Conservation (phyloP, 1,140 invertebrate species). For the Nautilus pompilius region DNA sequence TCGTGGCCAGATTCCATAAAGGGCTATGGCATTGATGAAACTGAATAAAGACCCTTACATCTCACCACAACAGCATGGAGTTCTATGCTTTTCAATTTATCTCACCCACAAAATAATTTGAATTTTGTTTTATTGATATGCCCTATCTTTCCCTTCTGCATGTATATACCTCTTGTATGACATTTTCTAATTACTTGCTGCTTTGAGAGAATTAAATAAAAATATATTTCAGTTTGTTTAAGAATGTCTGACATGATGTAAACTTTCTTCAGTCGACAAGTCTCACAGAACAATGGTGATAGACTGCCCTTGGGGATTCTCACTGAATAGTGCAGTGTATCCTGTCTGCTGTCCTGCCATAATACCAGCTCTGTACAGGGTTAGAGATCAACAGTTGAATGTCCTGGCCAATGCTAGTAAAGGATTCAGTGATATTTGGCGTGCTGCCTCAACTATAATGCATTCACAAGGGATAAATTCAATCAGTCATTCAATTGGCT, state of each 20-base stretch:
- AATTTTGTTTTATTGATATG: constrained; percentile 3
- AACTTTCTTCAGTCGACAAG: constrained; percentile 21
- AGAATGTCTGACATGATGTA: constrained; percentile 17
- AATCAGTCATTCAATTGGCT: constrained; percentile 14
- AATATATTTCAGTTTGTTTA: constrained; percentile 19
- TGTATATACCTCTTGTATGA: constrained; percentile 14
- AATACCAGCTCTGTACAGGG: constrained; percentile 22
- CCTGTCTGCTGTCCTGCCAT: constrained; percentile 18
- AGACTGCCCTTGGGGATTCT: constrained; percentile 14
- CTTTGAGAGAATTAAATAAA: constrained; percentile 24
- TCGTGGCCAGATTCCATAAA: constrained; percentile 11
- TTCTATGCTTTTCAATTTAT: constrained; percentile 13
- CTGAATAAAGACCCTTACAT: constrained; percentile 15
- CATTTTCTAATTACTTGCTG: constrained; percentile 12
- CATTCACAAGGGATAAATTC: constrained; percentile 20
- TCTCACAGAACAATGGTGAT: constrained; percentile 20
- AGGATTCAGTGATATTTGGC: constrained; percentile 8
- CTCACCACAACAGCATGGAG: constrained; percentile 11
- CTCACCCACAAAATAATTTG: constrained; percentile 15
- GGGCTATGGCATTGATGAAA: constrained; percentile 3
- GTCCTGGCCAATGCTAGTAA: constrained; percentile 10
- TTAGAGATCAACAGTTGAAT: constrained; percentile 15
- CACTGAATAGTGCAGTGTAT: constrained; percentile 9
- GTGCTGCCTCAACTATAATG: constrained; percentile 13
- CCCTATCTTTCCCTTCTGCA: not conserved